phyloP scores from a whole-genome alignment of 2,888 invertebrate species.

The Chorisops tibialis region DNA sequence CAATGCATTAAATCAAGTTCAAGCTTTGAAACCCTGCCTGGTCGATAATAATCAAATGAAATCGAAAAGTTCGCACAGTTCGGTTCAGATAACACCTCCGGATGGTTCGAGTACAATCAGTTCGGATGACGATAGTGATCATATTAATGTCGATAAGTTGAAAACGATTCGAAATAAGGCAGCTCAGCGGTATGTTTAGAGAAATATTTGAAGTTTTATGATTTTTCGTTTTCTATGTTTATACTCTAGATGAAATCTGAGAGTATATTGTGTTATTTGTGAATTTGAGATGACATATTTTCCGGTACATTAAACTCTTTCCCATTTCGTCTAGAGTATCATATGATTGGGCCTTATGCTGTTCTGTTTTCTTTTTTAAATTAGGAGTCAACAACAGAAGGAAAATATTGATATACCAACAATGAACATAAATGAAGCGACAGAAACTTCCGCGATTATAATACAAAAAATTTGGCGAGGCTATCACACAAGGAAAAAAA shows the following conservation, averaged over 20 bases:
- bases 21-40: constrained; percentile 24
- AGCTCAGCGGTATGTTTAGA: constrained; percentile 50
- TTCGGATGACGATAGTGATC: constrained; percentile 63
- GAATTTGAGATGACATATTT: too few relatives aligned
- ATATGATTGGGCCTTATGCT: too few relatives aligned
- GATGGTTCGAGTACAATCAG: constrained; percentile 47
- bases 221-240: too few relatives aligned
- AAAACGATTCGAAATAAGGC: constrained; percentile 64
- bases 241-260: too few relatives aligned
- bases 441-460: constrained; percentile 64
- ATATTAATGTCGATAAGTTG: constrained; percentile 63
- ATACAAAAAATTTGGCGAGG: constrained; percentile 88
- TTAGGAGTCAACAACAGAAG: constrained; percentile 41
- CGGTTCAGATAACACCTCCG: constrained; percentile 45
- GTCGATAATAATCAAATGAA: constrained; percentile 39
- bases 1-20: constrained; percentile 21
- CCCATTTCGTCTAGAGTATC: too few relatives aligned
- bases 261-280: too few relatives aligned
- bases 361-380: constrained; percentile 22
- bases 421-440: constrained; percentile 40
- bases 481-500: constrained; percentile 68
- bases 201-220: too few relatives aligned
- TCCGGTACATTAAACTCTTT: too few relatives aligned
- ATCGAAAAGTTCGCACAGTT: constrained; percentile 38
- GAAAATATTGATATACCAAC: constrained; percentile 41